A percentile compares a stretch with the other conserved stretches of the same genome.
Conservation (phyloP, 2,888 invertebrate species). For the Petrolisthes manimaculis region DNA sequence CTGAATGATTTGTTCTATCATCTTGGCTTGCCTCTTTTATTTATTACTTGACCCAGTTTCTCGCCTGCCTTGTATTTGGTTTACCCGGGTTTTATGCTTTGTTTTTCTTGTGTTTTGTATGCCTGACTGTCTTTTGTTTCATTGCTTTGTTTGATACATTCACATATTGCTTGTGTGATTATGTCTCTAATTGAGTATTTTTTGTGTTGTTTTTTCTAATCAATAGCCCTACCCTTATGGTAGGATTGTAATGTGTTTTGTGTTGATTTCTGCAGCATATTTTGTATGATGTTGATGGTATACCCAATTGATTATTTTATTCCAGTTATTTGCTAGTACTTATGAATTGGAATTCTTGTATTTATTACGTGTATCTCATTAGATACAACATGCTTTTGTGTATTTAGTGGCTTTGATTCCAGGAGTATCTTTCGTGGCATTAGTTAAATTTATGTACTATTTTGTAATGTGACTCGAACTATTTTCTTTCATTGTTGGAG, state of each 20-base stretch:
- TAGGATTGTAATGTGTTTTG: not conserved
- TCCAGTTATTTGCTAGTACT: no score
- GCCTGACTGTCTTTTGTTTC: not conserved
- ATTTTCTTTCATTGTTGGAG: no score
- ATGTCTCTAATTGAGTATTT: not conserved
- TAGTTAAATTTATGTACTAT: no score
- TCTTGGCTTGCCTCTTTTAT: not conserved
- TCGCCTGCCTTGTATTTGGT: not conserved
- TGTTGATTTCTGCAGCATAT: not conserved
- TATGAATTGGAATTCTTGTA: no score
- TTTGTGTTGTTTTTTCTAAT: not conserved
- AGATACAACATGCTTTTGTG: no score
- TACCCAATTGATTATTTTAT: no score
- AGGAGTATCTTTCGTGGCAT: no score
- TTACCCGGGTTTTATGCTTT: not conserved
- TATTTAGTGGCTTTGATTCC: no score
- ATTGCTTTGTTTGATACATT: not conserved
- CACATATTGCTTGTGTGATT: not conserved
- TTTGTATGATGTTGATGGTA: not conserved
- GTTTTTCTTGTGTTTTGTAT: not conserved
- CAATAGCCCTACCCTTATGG: not conserved
- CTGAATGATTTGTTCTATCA: not conserved
- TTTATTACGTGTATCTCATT: no score
- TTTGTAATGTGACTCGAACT: no score
- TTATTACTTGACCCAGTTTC: not conserved